These are phyloP conservation scores for Tringa solitaria DNA, from an alignment of 2,113 vertebrate species.

Conservation along the genomic window DNA sequence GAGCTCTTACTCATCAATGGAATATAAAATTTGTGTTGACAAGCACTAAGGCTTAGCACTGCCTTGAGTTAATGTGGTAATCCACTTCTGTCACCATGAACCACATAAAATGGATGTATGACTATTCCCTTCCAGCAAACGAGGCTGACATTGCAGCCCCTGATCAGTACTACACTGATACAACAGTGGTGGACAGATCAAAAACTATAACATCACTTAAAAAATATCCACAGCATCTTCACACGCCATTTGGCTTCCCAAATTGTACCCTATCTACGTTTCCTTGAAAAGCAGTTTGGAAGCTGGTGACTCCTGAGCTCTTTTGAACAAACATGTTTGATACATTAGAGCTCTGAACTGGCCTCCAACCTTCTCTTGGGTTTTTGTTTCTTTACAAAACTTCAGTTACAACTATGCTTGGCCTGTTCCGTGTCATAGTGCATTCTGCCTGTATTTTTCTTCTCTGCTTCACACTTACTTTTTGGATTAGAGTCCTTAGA, in stretches of 20 bases:
- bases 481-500: neutral
- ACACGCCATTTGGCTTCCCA: neutral
- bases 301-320: neutral
- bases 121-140: neutral
- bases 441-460: neutral
- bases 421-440: neutral
- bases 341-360: neutral
- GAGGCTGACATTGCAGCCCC: neutral
- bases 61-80: neutral
- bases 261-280: neutral
- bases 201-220: rapidly evolving
- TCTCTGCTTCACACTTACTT: neutral
- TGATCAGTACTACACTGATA: neutral
- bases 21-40: neutral
- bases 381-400: neutral
- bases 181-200: rapidly evolving
- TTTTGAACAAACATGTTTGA: neutral
- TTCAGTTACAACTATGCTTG: neutral
- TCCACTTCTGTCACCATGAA: neutral
- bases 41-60: neutral
- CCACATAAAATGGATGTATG: neutral
- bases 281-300: neutral
- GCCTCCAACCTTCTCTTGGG: neutral
- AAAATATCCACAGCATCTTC: neutral
- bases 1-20: neutral